Evolutionary conservation across 2,113 vertebrate species (phyloP), one percentile per base, ranked within the genome.

Genomic region (Pterocles orientalis): DNA sequence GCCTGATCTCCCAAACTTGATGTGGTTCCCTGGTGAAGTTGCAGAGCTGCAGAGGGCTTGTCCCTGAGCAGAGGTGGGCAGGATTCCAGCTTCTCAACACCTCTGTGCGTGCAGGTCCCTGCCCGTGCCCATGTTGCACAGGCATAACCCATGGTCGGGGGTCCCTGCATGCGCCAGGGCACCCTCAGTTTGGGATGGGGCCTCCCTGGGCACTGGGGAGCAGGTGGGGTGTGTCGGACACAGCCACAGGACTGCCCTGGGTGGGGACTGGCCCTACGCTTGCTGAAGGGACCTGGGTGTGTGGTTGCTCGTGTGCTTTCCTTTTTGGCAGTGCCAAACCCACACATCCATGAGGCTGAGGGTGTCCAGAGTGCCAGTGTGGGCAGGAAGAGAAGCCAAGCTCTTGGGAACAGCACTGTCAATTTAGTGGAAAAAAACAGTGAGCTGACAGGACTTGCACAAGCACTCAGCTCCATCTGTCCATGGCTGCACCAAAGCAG

Each of bases 271-370:
- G 25, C 20, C 47, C 18, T 56, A 54, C 3, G 1, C 33, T 54
- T 58, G 62, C 62, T 62, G 61, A 23, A 25, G 19, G 24, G 56
- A 64, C 1, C 2, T 15, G 17, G 23, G 12, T 1, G 2, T 41
- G 14, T 5, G 20, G 21, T 20, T 34, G 8, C 31, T 33, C 3
- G 0, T 4, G 24, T 9, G 1, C 25, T 62, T 62, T 21, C 14
- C 18, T 34, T 56, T 82, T 29, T 18, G n/a, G 50, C 50, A 82
- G 54, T 36, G 58, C 19, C 17, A 41, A 41, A 41, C 14, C 41
- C 14, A 41, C 41, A 41, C 41, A 14, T 41, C 41, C 41, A 14
- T 41, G 12, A 36, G 43, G 26, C 43, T n/a, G n/a, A 45, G 56
- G 41, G 69, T 31, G 13, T 48, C 34, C 18, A 62, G 31, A 25